Percentiles rank a stretch among this genome's conserved stretches.
phyloP scores from a whole-genome alignment of 2,797 vertebrate species.

The Pantherophis alleghaniensis region DNA sequence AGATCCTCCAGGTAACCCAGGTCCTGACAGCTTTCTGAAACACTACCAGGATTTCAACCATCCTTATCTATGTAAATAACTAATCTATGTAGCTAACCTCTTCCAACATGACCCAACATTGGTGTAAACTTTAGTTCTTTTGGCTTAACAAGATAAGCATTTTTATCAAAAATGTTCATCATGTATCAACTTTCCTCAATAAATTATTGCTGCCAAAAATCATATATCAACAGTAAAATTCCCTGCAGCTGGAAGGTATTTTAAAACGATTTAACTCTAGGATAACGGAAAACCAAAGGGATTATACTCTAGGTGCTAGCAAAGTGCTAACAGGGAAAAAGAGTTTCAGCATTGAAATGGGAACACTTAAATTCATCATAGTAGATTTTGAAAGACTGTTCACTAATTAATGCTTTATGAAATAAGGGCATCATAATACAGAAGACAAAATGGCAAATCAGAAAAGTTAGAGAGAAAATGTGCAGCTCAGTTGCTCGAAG shows the following conservation, averaged over 20 bases:
- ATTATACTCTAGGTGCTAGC: neutral
- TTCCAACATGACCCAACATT: neutral
- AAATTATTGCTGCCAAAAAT: neutral
- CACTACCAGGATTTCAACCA: neutral
- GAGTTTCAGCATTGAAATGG: neutral
- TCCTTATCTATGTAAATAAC: neutral
- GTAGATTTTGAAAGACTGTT: neutral
- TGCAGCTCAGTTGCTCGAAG: neutral
- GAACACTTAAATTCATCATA: neutral
- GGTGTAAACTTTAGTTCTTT: neutral
- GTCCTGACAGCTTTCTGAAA: neutral
- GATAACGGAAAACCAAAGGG: neutral
- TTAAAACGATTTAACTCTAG: neutral
- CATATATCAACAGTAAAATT: conserved; percentile 22
- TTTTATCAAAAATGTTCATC: conserved; percentile 7
- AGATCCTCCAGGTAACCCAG: neutral
- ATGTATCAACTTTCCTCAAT: neutral
- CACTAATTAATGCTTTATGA: neutral
- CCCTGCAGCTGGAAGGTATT: conserved; percentile 16
- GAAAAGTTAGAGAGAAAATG: neutral
- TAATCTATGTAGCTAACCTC: neutral
- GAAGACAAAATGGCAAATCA: neutral
- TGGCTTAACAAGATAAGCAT: neutral
- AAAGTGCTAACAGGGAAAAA: neutral
- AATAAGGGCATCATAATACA: neutral